Conservation (phyloP, 2,888 invertebrate genomes). For the Drosophila kuntzei region DNA sequence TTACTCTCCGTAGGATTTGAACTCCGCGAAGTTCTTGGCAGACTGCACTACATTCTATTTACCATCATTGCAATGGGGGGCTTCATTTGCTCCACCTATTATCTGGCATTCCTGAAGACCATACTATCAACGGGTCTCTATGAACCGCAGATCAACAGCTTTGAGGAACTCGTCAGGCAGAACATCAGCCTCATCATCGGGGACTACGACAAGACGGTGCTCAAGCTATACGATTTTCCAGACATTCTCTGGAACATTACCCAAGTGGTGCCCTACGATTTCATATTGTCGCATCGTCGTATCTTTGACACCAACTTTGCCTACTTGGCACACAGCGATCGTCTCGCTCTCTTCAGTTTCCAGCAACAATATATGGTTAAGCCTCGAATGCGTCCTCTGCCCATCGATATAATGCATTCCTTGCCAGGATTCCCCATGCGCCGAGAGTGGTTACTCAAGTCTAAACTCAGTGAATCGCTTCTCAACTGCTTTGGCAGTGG, state of each 20-base stretch:
- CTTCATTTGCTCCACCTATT: slow-evolving; percentile 55
- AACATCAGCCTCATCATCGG: slow-evolving; percentile 58
- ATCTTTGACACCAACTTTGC: slow-evolving; percentile 57
- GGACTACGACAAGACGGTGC: slow-evolving; percentile 52
- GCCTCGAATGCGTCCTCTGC: slow-evolving; percentile 52
- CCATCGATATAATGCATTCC: slow-evolving; percentile 53
- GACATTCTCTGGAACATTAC: slow-evolving; percentile 55
- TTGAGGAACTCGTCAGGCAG: slow-evolving; percentile 50
- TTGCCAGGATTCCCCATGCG: slow-evolving; percentile 67
- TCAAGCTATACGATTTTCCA: slow-evolving; percentile 45
- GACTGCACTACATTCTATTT: slow-evolving; percentile 47
- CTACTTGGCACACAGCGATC: slow-evolving; percentile 56
- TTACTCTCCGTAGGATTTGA: slow-evolving; percentile 41
- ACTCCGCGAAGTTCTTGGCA: slow-evolving; percentile 41
- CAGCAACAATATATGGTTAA: slow-evolving; percentile 60
- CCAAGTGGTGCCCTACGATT: slow-evolving; percentile 45
- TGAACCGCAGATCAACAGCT: slow-evolving; percentile 52
- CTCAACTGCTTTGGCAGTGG: slow-evolving; percentile 63
- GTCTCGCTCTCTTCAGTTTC: slow-evolving; percentile 43
- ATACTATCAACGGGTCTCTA: slow-evolving; percentile 65
- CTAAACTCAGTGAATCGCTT: slow-evolving; percentile 60
- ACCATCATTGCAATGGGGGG: slow-evolving; percentile 47
- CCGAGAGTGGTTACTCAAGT: slow-evolving; percentile 55
- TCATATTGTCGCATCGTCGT: slow-evolving; percentile 49
- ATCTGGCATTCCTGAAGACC: slow-evolving; percentile 55